Evolutionary conservation across 2,797 vertebrate genomes (phyloP).

Genomic region (Darevskia mixta): DNA sequence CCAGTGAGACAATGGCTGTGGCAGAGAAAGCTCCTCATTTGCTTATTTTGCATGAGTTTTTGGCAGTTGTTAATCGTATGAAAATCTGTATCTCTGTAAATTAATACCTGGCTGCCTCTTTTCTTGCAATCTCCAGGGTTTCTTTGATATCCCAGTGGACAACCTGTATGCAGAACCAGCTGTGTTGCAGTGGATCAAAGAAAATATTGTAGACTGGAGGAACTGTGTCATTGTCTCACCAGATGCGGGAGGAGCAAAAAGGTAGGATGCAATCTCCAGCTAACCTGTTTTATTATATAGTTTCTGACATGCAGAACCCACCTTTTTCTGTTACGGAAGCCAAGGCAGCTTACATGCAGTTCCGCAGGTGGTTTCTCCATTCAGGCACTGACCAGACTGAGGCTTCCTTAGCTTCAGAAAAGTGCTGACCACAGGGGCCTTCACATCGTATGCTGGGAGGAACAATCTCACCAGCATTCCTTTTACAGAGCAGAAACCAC

Average conservation of each 20-base stretch:
- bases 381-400: no score
- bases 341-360: no score
- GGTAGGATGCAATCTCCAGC: conserved; percentile 75
- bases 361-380: no score
- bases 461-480: background rate
- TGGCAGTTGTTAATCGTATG: background rate
- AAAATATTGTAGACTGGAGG: conserved; percentile 93
- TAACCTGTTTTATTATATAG: background rate
- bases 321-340: no score
- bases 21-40: background rate
- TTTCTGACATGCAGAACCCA: no score
- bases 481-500: background rate
- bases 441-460: no score
- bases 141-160: conserved; percentile 96
- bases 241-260: conserved; percentile 94
- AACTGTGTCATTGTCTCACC: conserved; percentile 94
- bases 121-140: conserved; percentile 81
- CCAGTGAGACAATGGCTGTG: no score
- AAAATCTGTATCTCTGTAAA: background rate
- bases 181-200: conserved; percentile 93
- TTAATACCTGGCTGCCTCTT: conserved; percentile 8
- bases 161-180: conserved; percentile 95
- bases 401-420: no score
- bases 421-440: no score
- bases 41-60: background rate